A percentile compares a stretch with the other conserved stretches of the same genome.
phyloP scores from a whole-genome alignment of 2,797 vertebrate genomes.

The Pangasius macronema region DNA sequence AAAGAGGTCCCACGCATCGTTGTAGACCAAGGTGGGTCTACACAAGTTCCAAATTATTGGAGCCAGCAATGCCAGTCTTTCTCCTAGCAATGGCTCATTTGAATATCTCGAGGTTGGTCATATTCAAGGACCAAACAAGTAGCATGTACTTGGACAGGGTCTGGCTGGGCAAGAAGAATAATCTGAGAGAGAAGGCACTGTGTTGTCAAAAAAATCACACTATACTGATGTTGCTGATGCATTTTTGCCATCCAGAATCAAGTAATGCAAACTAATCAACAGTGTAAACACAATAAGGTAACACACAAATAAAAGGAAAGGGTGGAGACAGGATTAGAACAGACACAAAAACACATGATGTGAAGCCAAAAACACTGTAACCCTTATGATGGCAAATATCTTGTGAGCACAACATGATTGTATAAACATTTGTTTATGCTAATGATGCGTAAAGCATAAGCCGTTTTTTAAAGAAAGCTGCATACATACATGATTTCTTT shows the following conservation, averaged over 20 bases:
- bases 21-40: constrained; percentile 85
- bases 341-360: background rate
- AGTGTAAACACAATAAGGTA: background rate
- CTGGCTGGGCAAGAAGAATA: background rate
- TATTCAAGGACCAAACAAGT: background rate
- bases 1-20: constrained; percentile 93
- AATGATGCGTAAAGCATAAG: background rate
- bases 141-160: background rate
- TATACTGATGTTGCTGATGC: background rate
- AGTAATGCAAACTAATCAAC: background rate
- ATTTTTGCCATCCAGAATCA: background rate
- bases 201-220: background rate
- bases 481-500: background rate
- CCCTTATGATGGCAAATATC: background rate
- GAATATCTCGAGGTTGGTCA: background rate
- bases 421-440: too few relatives aligned
- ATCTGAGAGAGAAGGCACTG: background rate
- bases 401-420: background rate
- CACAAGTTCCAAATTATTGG: background rate
- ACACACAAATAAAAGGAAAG: background rate
- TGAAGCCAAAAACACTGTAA: background rate
- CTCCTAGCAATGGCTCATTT: background rate
- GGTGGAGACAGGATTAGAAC: background rate
- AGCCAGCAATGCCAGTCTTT: background rate
- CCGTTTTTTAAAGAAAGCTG: background rate